Evolutionary conservation across 2,888 invertebrate species (phyloP), one percentile per base, ranked within the genome.

Genomic region (Lasius fuliginosus): DNA sequence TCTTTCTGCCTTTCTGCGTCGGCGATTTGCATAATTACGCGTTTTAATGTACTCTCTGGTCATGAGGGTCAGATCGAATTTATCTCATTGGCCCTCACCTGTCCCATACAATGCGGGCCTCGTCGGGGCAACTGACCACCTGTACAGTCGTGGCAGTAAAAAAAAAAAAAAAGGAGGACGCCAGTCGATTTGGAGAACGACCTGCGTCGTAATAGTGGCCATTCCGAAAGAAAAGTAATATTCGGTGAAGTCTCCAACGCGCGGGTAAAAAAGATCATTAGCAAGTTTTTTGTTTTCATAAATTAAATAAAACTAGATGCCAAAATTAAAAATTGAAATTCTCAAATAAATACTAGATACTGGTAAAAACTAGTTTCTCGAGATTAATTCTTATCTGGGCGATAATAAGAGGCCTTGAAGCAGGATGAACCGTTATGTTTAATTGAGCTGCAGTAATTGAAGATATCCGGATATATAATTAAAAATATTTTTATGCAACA

Each of bases 11-110:
- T 87, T 90, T 82, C 3, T 36, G 85, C 86, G 84, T 87, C 85
- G 88, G 6, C 87, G 90, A 92, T 92, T 92, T 92, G 92, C 92
- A 92, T 93, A 93, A 94, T 92, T 93, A 88, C 90, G 86, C 88
- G 88, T 87, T 91, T 86, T 89, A 87, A 88, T 89, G 88, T 89
- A 85, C 89, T 91, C 89, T 89, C 73, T 83, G 87, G 89, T 89
- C 91, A 95, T 94, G 93, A 93, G 94, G 95, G 95, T 93, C 93
- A 94, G 94, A 94, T 95, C 94, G 93, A 94, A 94, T 94, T 94
- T 94, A 94, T 94, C 94, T 94, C 91, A 91, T 92, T 92, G 93
- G 92, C 93, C 93, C 94, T 94, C 94, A 94, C 94, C 95, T 95
- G 95, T 93, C 94, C 90, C 89, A 88, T 88, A 91, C 91, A 87